Evolutionary conservation across 2,113 vertebrate genomes (phyloP), one percentile per base, ranked within the genome.

Genomic region (Phalacrocorax aristotelis): DNA sequence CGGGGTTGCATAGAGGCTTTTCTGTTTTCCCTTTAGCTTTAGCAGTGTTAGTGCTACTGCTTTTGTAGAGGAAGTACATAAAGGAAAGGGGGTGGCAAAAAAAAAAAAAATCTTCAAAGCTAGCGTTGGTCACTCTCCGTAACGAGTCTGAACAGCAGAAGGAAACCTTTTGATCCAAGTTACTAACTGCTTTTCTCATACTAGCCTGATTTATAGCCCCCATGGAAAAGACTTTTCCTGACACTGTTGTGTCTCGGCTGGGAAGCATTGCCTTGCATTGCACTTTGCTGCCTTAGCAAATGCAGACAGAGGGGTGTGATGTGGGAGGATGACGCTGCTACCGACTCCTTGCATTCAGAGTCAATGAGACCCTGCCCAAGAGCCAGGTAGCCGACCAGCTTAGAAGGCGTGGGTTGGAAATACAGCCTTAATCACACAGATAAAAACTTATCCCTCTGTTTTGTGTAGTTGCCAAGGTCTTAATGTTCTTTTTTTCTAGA

Each of bases 291-390:
- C 64, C 20, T 27, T 32, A 68, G 76, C 26, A 27, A 18, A 36
- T 32, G 34, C 46, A 11, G 30, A 72, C 36, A 18, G 42, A 34
- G 60, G 34, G 40, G 0, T 22, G 52, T 11, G 55, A 26, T 23
- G 38, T 30, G 40, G 65, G 44, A 34, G 34, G 38, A 20, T 0
- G 7, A 0, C 0, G 2, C 19, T 54, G 70, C 42, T 66, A 1
- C 48, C 0, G 0, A 4, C 1, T 2, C 58, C 48, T 8, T 19
- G 34, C 1, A 1, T 75, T 51, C 40, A 7, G 52, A 44, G 17
- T 15, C 49, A 30, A 19, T 1, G 15, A 83, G 55, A 74, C 68
- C 51, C 30, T 74, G 65, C 7, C 42, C 46, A 64, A 68, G 65
- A 82, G 18, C 38, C 32, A 7, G 48, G 32, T 12, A 38, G 29